Percentiles rank a stretch among this genome's conserved stretches.
Conservation (phyloP, 2,888 invertebrate genomes). For the Bugulina stolonifera region DNA sequence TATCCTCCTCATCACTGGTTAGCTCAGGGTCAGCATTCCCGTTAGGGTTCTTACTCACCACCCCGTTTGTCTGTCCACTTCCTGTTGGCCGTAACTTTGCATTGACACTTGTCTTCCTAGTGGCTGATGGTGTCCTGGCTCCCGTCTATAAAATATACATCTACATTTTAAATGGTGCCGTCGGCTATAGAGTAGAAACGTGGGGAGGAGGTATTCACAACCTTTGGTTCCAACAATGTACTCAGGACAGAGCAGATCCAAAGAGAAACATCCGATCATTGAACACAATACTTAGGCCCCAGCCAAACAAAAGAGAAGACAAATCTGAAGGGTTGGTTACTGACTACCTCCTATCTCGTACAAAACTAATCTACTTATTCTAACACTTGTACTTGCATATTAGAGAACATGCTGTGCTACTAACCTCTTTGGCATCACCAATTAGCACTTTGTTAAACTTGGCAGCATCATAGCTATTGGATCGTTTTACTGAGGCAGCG, state of each 20-base stretch:
- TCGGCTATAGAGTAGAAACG: no score
- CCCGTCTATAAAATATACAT: background rate
- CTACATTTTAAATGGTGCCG: background rate
- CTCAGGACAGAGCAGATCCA: no score
- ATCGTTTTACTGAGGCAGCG: background rate
- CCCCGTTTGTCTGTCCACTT: background rate
- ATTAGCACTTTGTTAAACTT: conserved; percentile 12
- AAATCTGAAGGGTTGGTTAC: no score
- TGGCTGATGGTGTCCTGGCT: background rate
- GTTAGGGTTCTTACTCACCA: background rate
- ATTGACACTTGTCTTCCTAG: background rate
- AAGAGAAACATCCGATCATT: no score
- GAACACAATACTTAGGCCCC: no score
- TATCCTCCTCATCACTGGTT: conserved; percentile 2
- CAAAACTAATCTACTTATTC: no score
- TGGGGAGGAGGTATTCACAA: no score
- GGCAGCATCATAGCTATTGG: conserved; percentile 18
- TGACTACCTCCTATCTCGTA: no score
- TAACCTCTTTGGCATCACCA: background rate
- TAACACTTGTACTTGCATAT: no score
- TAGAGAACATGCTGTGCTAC: no score
- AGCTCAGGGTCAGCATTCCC: background rate
- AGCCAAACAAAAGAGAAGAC: no score
- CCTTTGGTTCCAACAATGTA: no score
- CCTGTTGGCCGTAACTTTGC: background rate